Evolutionary conservation across 1,140 invertebrate species (phyloP).

Genomic region (Wasmannia auropunctata): DNA sequence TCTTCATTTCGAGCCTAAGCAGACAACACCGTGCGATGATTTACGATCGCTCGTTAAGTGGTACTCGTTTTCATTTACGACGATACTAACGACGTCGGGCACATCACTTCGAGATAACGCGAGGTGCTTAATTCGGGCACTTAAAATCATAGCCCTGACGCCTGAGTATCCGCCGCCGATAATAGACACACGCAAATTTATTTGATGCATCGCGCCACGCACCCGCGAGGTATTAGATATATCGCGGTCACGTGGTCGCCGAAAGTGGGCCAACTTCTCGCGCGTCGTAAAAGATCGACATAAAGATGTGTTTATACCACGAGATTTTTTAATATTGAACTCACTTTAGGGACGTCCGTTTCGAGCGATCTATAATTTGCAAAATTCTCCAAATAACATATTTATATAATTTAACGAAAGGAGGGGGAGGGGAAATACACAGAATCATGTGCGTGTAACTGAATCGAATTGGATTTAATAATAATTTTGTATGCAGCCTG

Average conservation of each 20-base stretch:
- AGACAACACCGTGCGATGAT: not conserved
- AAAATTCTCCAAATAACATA: no score
- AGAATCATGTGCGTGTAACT: no score
- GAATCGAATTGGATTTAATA: no score
- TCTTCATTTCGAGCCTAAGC: not conserved
- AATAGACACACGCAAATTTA: constrained; percentile 28
- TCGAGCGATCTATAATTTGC: no score
- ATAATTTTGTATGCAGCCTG: not conserved
- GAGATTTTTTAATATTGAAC: no score
- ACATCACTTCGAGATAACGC: constrained; percentile 23
- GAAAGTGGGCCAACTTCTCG: not conserved
- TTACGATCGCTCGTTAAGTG: constrained; percentile 23
- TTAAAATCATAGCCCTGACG: constrained; percentile 19
- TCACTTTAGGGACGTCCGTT: no score
- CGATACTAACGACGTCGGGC: not conserved
- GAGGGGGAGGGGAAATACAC: no score
- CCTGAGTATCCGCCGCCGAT: not conserved
- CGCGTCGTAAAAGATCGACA: not conserved
- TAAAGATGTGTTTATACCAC: no score
- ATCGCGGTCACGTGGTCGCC: not conserved
- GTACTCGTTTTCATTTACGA: constrained; percentile 4
- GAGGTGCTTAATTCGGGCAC: constrained; percentile 20
- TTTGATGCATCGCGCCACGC: not conserved
- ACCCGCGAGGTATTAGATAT: not conserved
- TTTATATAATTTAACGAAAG: no score